phyloP scores from a whole-genome alignment of 1,140 invertebrate genomes.

The Centruroides vittatus region DNA sequence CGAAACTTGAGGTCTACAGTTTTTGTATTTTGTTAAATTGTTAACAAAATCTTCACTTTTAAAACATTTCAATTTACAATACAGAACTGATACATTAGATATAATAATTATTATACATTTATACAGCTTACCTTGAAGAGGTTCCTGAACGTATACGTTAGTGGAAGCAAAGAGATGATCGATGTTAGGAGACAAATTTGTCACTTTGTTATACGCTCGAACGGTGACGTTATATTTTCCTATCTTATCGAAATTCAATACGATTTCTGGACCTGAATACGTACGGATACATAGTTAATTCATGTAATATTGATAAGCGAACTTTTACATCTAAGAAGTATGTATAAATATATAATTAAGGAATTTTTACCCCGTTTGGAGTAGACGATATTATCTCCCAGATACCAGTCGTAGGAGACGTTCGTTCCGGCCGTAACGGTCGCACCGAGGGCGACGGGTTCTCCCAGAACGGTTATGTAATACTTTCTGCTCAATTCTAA shows the following conservation, averaged over 20 bases:
- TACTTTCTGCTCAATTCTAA: slow-evolving; percentile 2
- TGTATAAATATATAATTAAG: background rate
- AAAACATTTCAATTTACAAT: too few species aligned
- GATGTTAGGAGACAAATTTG: slow-evolving; percentile 3
- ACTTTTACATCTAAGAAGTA: background rate
- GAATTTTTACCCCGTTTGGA: background rate
- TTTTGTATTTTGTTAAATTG: too few species aligned
- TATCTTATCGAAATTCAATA: background rate
- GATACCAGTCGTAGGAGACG: slow-evolving; percentile 8
- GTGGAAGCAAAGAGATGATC: background rate
- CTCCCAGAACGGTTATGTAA: slow-evolving; percentile 1
- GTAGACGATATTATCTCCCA: background rate
- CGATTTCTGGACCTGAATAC: background rate
- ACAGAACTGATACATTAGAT: too few species aligned
- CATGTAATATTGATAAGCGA: too few species aligned
- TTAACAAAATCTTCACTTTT: too few species aligned
- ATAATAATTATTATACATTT: too few species aligned
- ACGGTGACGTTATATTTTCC: slow-evolving; percentile 5
- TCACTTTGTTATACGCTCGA: slow-evolving; percentile 9
- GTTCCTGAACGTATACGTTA: slow-evolving; percentile 13
- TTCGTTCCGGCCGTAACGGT: slow-evolving; percentile 6
- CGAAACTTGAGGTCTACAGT: too few species aligned
- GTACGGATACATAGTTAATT: too few species aligned
- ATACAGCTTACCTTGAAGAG: slow-evolving; percentile 2
- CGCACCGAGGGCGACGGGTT: background rate